phyloP scores from a whole-genome alignment of 2,113 vertebrate species.

The Sylvietta virens region DNA sequence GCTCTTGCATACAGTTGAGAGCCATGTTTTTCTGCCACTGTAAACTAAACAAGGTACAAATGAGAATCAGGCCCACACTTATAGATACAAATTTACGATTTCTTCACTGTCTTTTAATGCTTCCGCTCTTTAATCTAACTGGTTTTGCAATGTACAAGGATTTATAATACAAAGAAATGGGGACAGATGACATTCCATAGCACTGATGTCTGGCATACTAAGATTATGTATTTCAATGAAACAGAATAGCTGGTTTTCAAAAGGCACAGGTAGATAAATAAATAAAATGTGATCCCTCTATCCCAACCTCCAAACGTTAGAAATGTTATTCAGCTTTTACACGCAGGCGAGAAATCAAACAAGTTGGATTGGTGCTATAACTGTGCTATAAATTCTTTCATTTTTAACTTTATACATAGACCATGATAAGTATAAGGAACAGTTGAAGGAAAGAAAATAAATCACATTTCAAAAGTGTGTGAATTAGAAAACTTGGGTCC shows the following conservation, averaged over 20 bases:
- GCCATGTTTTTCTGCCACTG: neutral
- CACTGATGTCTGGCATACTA: slow-evolving; percentile 4
- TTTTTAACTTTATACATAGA: slow-evolving; percentile 16
- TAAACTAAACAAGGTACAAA: neutral
- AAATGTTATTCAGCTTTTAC: slow-evolving; percentile 10
- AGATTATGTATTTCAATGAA: slow-evolving; percentile 25
- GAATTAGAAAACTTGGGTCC: neutral
- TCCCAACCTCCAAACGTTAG: neutral
- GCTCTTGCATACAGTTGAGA: neutral
- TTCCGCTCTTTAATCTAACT: neutral
- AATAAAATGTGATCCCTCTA: slow-evolving; percentile 12
- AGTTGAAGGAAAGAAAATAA: neutral
- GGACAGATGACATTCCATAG: slow-evolving; percentile 34
- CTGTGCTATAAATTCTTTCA: slow-evolving; percentile 10
- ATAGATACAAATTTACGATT: neutral
- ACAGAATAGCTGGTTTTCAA: slow-evolving; percentile 9
- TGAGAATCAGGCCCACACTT: neutral
- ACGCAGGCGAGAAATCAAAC: slow-evolving; percentile 18
- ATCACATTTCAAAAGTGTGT: neutral
- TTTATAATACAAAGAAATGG: neutral
- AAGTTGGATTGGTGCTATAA: neutral
- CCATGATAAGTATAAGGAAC: neutral
- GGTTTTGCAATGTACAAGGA: neutral
- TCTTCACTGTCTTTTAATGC: neutral
- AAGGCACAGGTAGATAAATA: slow-evolving; percentile 29